Base-by-base conservation (phyloP, 2,888 invertebrate species). In the Ptychoptera contaminata region DNA sequence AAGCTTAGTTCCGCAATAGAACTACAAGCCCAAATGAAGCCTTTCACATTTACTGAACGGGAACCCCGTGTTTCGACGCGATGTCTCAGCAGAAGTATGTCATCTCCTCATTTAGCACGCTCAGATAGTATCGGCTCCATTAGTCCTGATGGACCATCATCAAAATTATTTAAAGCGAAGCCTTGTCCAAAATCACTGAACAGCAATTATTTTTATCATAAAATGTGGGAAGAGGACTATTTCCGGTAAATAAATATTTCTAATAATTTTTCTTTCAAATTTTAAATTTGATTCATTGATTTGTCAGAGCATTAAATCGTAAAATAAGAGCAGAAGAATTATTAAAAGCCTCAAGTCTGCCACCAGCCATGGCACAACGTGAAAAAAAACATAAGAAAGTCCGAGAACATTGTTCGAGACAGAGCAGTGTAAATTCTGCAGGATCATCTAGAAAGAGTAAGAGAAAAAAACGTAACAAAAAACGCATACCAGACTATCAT, bases 141-240 rank as follows among this genome's bases (percentile, higher is more conserved):
- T n/a, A 7, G 58, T 59, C 44, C 57, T 61, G 14, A 53, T 50
- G 7, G 56, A 70, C 23, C 23, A 5, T 23, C 23, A 5, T 23
- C 23, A 56, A 54, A 70, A 62, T 64, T 71, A 67, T 81, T 82
- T 55, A 72, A 66, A 54, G 81, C 81, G 0, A 74, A 76, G 50
- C 80, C 81, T 0, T 73, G 81, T 9, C 80, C 82, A 1, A 78
- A 71, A 56, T 76, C 78, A 59, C 62, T 81, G 16, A 81, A 80
- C 56, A 77, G 77, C 12, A 78, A 78, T 54, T 77, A 77, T 49
- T 71, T 80, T 53, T 80, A 80, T 50, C 74, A 76, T 49, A 78
- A 76, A 57, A 76, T 77, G 70, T 72, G 77, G 50, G 79, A 82
- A 56, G 77, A 81, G 52, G 78, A 80, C 50, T 82, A 76, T 62